These are phyloP conservation scores for Brachypodius melanocephalos DNA, from an alignment of 2,113 vertebrate genomes.

Conservation along the genomic window DNA sequence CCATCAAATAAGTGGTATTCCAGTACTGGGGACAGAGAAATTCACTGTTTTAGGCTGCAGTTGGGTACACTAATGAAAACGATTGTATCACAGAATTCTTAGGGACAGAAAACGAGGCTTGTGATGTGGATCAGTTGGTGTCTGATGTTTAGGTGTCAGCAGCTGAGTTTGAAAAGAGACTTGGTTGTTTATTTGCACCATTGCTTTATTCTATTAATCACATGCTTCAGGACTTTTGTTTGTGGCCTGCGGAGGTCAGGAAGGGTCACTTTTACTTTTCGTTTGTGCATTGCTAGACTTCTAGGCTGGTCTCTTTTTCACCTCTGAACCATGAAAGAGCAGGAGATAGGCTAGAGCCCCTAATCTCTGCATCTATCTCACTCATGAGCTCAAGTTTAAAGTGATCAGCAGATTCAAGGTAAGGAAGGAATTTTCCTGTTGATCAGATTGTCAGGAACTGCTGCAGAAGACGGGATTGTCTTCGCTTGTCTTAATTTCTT, in stretches of 20 bases:
- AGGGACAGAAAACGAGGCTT: constrained; percentile 54
- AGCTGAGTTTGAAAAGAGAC: constrained; percentile 65
- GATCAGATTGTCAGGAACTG: background rate
- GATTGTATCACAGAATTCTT: constrained; percentile 21
- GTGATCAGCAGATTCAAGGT: background rate
- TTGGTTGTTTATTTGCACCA: constrained; percentile 60
- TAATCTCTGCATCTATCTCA: background rate
- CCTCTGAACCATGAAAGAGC: background rate
- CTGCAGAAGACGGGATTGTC: background rate
- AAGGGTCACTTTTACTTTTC: constrained; percentile 57
- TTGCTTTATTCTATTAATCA: constrained; percentile 66
- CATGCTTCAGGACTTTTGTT: constrained; percentile 69
- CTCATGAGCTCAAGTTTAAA: background rate
- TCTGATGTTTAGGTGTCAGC: constrained; percentile 67
- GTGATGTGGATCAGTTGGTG: constrained; percentile 60
- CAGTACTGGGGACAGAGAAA: background rate
- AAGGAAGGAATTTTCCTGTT: background rate
- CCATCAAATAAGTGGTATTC: background rate
- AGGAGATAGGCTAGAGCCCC: background rate
- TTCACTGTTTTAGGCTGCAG: background rate
- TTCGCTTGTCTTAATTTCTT: background rate
- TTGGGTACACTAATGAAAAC: background rate
- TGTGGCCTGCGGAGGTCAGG: constrained; percentile 22
- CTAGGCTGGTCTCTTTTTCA: constrained; percentile 37
- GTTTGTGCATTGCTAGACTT: constrained; percentile 39